Evolutionary conservation across 2,113 vertebrate genomes (phyloP), one percentile per base, ranked within the genome.

Genomic region (Oryzias curvinotus): DNA sequence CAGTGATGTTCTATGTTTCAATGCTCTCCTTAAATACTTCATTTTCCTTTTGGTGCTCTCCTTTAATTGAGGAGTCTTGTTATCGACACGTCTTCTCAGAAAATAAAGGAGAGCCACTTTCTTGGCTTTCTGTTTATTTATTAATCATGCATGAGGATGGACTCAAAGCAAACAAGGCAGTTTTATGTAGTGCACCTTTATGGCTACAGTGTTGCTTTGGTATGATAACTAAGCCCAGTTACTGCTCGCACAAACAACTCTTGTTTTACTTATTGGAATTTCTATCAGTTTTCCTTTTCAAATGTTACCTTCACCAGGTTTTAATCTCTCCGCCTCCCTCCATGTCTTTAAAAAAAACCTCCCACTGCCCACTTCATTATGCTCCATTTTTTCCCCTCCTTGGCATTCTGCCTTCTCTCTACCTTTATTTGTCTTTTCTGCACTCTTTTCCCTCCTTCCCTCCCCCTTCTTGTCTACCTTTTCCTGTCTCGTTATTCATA

Each of bases 401-500:
- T 45, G 36, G 8, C 36, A 36, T 61, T 5, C 7, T 49, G 15
- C 25, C 56, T n/a, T 44, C 5, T 12, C 52, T 57, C n/a, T 36
- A 48, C 18, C 45, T 46, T 60, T 68, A 43, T 71, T 62, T 54
- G 18, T 43, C 53, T 63, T 3, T 43, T 45, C n/a, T 19, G 30
- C 42, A 21, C 23, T 16, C 19, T 7, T 50, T 18, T 10, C 28
- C 48, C 21, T 18, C 63, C 26, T 45, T 48, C 58, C 52, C 50
- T 55, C 28, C 17, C 14, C 4, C 21, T 23, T 23, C 21, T 23
- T 23, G 48, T 52, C 67, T 57, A 51, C 61, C 52, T 46, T 68
- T 67, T 54, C 26, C 70, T 56, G 42, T 49, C 67, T 62, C 61
- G 45, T 78, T 77, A 83, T 86, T 77, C 83, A 80, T 79, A 80